phyloP scores from a whole-genome alignment of 2,113 vertebrate genomes.

The Stigmatopora nigra region DNA sequence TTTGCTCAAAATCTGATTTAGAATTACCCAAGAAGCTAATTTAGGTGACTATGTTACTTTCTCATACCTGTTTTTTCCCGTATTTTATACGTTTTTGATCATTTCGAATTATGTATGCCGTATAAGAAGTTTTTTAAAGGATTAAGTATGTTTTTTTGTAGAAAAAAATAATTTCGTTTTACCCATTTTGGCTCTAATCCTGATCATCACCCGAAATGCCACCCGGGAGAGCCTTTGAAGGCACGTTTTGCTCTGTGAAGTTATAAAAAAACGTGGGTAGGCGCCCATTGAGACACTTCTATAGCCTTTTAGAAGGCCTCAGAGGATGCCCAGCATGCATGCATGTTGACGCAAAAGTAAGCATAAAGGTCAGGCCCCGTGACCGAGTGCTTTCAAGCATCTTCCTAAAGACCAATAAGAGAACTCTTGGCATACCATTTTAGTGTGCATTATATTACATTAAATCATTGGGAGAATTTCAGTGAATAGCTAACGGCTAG shows the following conservation, averaged over 20 bases:
- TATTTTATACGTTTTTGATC: no score
- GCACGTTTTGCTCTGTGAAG: constrained; percentile 18
- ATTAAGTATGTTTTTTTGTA: no score
- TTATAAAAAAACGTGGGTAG: constrained; percentile 36
- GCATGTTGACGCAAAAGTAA: constrained; percentile 32
- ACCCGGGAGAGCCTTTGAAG: constrained; percentile 26
- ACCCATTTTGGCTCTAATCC: no score
- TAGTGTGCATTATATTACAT: constrained; percentile 8
- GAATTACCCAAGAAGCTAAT: no score
- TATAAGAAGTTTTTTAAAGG: no score
- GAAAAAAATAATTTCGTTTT: no score
- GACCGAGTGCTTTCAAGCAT: constrained; percentile 16
- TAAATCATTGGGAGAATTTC: constrained; percentile 30
- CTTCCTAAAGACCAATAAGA: constrained; percentile 14
- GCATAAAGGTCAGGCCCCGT: constrained; percentile 35
- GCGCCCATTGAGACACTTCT: constrained; percentile 38
- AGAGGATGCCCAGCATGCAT: constrained; percentile 47
- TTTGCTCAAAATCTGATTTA: neutral
- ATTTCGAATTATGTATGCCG: no score
- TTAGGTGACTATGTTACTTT: no score
- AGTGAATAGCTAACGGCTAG: constrained; percentile 41
- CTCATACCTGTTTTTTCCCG: no score
- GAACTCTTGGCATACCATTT: neutral
- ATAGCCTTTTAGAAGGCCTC: constrained; percentile 31
- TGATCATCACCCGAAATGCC: constrained; percentile 1